Evolutionary conservation across 2,797 vertebrate species (phyloP).

Genomic region (Neoniphon sammara): DNA sequence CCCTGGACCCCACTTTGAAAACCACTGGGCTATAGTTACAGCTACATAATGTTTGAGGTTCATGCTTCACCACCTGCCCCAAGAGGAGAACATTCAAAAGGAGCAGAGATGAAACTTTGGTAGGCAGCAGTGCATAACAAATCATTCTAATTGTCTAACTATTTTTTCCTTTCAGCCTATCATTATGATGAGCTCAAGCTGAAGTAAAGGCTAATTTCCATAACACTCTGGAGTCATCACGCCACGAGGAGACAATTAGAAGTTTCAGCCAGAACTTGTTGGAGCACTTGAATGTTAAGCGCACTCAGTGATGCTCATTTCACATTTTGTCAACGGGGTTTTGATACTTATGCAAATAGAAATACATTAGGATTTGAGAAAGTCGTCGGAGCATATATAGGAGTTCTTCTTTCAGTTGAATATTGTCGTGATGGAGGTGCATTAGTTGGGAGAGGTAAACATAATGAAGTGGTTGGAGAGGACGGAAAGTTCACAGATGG

Average conservation of each 20-base stretch:
- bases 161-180: slow-evolving; percentile 21
- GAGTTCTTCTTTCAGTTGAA: not conserved
- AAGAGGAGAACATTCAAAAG: slow-evolving; percentile 26
- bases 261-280: not conserved
- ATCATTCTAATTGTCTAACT: slow-evolving; percentile 57
- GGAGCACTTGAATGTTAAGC: not conserved
- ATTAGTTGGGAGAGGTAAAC: not conserved
- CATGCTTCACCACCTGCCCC: slow-evolving; percentile 35
- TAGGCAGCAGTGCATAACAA: slow-evolving; percentile 46
- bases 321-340: slow-evolving; percentile 40
- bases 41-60: slow-evolving; percentile 11
- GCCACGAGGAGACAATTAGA: slow-evolving; percentile 11
- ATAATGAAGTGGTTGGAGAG: not conserved
- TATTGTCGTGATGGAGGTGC: not conserved
- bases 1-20: slow-evolving; percentile 5
- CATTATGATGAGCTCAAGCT: slow-evolving; percentile 39
- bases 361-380: slow-evolving; percentile 19
- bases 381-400: slow-evolving; percentile 28
- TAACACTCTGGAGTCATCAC: slow-evolving; percentile 49
- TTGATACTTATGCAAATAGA: slow-evolving; percentile 3
- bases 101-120: slow-evolving; percentile 28
- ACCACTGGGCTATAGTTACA: slow-evolving; percentile 13
- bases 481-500: slow-evolving; percentile 50
- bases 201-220: slow-evolving; percentile 46
- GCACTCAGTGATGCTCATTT: slow-evolving; percentile 8